A percentile compares a stretch with the other conserved stretches of the same genome.
phyloP scores from a whole-genome alignment of 1,140 invertebrate species.

The Zaprionus tsacasi region DNA sequence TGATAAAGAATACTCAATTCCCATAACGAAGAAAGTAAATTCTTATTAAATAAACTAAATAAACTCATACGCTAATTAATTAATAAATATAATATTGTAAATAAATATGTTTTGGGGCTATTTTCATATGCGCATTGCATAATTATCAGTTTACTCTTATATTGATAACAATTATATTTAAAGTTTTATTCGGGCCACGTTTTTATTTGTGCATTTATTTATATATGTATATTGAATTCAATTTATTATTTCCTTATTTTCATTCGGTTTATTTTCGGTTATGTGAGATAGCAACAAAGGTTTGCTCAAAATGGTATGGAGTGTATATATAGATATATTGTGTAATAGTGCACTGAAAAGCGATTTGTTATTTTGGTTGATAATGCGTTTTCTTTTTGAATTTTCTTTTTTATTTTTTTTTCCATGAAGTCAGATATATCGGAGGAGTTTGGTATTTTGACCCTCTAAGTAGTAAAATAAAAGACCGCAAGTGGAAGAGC shows the following conservation, averaged over 20 bases:
- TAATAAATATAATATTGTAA: conserved; percentile 28
- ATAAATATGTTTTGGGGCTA: conserved; percentile 45
- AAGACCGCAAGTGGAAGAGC: conserved; percentile 60
- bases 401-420: not conserved
- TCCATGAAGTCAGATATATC: conserved; percentile 16
- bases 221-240: conserved; percentile 29
- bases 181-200: not conserved
- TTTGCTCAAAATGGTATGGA: conserved; percentile 22
- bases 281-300: conserved; percentile 9
- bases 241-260: not conserved
- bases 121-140: conserved; percentile 49
- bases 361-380: conserved; percentile 37
- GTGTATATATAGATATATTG: conserved; percentile 20
- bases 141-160: conserved; percentile 16
- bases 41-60: conserved; percentile 43
- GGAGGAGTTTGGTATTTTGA: conserved; percentile 11
- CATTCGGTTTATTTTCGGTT: not conserved
- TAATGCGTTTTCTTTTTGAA: conserved; percentile 24
- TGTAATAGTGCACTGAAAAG: conserved; percentile 31
- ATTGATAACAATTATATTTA: conserved; percentile 15
- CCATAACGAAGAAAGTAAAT: not conserved
- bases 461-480: conserved; percentile 18
- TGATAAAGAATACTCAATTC: not conserved
- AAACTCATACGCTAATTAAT: conserved; percentile 39
- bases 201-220: conserved; percentile 75